phyloP scores from a whole-genome alignment of 2,797 vertebrate species.

The Argentina silus region DNA sequence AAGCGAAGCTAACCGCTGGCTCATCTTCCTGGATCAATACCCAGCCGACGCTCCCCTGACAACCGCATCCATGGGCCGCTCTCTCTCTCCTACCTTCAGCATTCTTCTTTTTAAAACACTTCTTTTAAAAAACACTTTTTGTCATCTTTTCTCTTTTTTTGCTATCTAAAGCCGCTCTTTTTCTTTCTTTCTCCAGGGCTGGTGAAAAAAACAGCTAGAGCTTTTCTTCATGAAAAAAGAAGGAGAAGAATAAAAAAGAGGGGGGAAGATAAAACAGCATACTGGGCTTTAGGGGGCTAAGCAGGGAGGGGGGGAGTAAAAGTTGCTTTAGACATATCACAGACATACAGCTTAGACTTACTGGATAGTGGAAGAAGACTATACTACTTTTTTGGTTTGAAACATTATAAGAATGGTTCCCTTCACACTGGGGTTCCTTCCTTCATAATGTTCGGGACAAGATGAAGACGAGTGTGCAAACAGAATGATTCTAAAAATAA shows the following conservation, averaged over 20 bases:
- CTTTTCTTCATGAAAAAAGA: constrained; percentile 40
- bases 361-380: constrained; percentile 18
- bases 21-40: constrained; percentile 71
- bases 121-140: too few species aligned
- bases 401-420: neutral
- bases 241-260: constrained; percentile 20
- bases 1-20: constrained; percentile 55
- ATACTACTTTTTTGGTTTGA: too few species aligned
- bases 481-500: too few species aligned
- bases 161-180: neutral
- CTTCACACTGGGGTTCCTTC: too few species aligned
- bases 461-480: too few species aligned
- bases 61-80: constrained; percentile 48
- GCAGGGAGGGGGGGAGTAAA: constrained; percentile 50
- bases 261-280: constrained; percentile 34
- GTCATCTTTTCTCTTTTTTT: constrained; percentile 29
- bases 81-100: constrained; percentile 28
- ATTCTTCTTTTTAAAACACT: constrained; percentile 48
- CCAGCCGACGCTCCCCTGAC: constrained; percentile 48
- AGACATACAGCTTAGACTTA: constrained; percentile 63
- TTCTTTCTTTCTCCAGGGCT: constrained; percentile 45
- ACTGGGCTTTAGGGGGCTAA: constrained; percentile 57
- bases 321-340: constrained; percentile 51
- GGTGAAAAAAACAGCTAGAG: constrained; percentile 55
- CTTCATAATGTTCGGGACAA: too few species aligned